Conservation (phyloP, 2,113 vertebrate species). For the Coreoperca whiteheadi region DNA sequence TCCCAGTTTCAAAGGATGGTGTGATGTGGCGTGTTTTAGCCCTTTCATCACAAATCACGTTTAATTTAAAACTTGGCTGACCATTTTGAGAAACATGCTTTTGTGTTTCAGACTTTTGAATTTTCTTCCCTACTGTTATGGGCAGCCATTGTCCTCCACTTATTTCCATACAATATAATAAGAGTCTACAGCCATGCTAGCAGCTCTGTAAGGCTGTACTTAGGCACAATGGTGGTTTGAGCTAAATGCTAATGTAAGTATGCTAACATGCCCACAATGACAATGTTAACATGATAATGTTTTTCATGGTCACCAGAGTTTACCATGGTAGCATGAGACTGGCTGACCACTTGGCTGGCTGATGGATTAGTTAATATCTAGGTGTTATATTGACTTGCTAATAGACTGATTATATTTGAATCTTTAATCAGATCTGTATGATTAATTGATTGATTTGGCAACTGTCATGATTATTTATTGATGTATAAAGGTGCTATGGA, state of each 20-base stretch:
- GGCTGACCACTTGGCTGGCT: background rate
- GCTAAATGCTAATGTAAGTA: background rate
- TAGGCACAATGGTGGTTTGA: background rate
- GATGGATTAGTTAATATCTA: background rate
- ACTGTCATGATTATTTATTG: background rate
- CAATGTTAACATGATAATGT: background rate
- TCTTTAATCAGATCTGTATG: background rate
- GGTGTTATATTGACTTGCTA: background rate
- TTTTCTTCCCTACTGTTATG: background rate
- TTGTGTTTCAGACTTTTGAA: background rate
- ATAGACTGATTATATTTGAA: background rate
- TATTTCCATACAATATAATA: background rate
- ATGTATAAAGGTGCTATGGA: constrained; percentile 6
- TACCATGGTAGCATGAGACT: too few species aligned
- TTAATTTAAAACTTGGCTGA: background rate
- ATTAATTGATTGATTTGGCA: background rate
- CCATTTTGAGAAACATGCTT: background rate
- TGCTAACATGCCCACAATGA: background rate
- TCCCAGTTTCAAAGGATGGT: background rate
- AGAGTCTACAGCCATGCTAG: background rate
- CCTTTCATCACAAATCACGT: background rate
- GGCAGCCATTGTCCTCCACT: background rate
- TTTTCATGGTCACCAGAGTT: too few species aligned
- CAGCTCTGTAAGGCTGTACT: background rate
- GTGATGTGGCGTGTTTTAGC: background rate